Evolutionary conservation across 2,797 vertebrate genomes (phyloP).

Genomic region (Chelon auratus): DNA sequence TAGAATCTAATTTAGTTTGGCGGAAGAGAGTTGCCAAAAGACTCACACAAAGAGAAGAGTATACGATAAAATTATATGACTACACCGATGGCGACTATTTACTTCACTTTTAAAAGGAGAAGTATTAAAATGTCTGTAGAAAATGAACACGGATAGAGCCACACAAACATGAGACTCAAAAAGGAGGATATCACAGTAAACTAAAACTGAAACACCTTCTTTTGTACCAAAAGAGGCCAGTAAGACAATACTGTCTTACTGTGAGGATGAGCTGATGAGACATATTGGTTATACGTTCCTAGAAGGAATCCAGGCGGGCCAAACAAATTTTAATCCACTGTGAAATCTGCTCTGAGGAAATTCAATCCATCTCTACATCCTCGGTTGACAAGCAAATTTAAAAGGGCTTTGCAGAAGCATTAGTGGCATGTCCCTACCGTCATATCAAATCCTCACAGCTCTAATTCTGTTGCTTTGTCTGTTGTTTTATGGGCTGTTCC

Average conservation of each 20-base stretch:
- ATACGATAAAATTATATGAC: neutral
- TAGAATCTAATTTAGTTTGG: no score
- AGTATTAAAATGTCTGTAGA: neutral
- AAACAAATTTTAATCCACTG: constrained; percentile 55
- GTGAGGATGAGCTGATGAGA: constrained; percentile 3
- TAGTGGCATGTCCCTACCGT: constrained; percentile 6
- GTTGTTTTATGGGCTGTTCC: neutral
- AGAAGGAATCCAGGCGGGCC: constrained; percentile 51
- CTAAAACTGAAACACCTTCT: neutral
- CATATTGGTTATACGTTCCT: constrained; percentile 48
- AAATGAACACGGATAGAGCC: neutral
- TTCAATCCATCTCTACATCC: constrained; percentile 45
- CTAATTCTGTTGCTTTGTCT: constrained; percentile 3
- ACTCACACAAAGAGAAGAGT: no score
- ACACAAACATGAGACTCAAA: no score
- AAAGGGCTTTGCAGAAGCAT: constrained; percentile 42
- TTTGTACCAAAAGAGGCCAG: neutral
- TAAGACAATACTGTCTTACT: neutral
- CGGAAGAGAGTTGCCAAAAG: no score
- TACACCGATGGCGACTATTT: neutral
- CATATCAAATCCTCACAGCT: constrained; percentile 35
- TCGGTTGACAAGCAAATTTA: constrained; percentile 39
- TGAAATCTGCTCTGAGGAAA: constrained; percentile 58
- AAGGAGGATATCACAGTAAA: neutral
- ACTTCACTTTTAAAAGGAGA: neutral